Evolutionary conservation across 2,888 invertebrate genomes (phyloP).

Genomic region (Drosophila birchii): DNA sequence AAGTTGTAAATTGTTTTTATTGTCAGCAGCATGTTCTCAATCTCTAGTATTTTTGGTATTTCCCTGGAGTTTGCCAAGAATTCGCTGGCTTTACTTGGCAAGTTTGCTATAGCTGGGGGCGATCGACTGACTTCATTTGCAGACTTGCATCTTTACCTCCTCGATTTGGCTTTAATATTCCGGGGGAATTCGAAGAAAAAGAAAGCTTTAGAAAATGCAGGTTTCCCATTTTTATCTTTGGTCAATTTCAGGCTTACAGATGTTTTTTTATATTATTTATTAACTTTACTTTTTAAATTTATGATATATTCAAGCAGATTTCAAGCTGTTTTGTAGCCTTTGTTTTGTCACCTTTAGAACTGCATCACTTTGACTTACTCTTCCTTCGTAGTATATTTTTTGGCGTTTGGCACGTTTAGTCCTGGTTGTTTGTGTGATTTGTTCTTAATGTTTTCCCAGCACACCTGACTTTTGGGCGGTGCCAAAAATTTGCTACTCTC

Average conservation of each 20-base stretch:
- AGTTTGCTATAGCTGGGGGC: constrained; percentile 9
- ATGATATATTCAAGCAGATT: background rate
- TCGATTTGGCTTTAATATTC: constrained; percentile 1
- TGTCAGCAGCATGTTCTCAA: constrained; percentile 47
- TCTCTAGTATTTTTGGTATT: constrained; percentile 30
- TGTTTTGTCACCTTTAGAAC: background rate
- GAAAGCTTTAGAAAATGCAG: background rate
- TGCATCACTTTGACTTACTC: background rate
- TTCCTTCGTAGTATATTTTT: background rate
- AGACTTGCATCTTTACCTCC: background rate
- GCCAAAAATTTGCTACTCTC: background rate
- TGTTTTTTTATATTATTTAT: background rate
- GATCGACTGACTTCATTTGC: constrained; percentile 20
- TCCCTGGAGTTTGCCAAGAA: constrained; percentile 15
- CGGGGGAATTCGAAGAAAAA: background rate
- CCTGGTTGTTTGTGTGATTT: background rate
- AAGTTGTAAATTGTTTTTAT: constrained; percentile 74
- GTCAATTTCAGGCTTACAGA: background rate
- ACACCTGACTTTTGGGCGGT: constrained; percentile 25
- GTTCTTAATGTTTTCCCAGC: constrained; percentile 5
- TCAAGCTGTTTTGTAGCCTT: background rate
- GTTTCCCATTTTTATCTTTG: too few species aligned
- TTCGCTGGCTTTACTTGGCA: constrained; percentile 30
- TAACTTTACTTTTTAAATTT: background rate
- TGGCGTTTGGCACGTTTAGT: background rate